phyloP scores from a whole-genome alignment of 1,140 invertebrate species.

The Thalassaphorura encarpata region DNA sequence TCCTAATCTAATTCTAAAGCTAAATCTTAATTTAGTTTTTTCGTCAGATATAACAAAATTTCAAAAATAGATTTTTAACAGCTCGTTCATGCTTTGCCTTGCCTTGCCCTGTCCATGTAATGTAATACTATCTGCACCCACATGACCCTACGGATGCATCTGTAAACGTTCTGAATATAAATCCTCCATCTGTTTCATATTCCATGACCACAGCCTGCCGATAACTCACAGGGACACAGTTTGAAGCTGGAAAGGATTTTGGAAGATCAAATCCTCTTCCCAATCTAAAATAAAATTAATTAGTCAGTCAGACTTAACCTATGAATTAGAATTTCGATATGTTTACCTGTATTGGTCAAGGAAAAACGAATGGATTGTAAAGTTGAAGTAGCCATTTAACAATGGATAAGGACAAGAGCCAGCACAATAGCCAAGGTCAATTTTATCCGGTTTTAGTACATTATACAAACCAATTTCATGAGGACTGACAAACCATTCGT shows the following conservation, averaged over 20 bases:
- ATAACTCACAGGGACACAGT: conserved; percentile 15
- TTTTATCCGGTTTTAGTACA: conserved; percentile 3
- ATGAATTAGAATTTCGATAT: not conserved
- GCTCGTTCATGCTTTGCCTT: no score
- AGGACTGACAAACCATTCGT: conserved; percentile 3
- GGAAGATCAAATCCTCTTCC: not conserved
- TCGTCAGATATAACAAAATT: no score
- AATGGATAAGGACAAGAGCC: conserved; percentile 22
- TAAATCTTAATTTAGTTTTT: not conserved
- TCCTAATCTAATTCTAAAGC: not conserved
- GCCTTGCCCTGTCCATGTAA: no score
- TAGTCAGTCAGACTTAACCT: not conserved
- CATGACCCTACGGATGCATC: conserved; percentile 11
- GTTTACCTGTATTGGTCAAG: conserved; percentile 19
- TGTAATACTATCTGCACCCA: conserved; percentile 21
- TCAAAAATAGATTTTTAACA: no score
- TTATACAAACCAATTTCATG: conserved; percentile 12
- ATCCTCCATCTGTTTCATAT: not conserved
- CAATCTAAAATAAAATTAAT: not conserved
- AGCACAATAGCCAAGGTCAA: conserved; percentile 25
- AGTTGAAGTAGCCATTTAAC: conserved; percentile 16
- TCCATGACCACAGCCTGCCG: not conserved
- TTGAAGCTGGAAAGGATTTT: conserved; percentile 5
- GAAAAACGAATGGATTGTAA: conserved; percentile 17
- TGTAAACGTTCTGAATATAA: not conserved